Base-by-base conservation (phyloP, 2,888 invertebrate genomes). In the Zelleria hepariella region DNA sequence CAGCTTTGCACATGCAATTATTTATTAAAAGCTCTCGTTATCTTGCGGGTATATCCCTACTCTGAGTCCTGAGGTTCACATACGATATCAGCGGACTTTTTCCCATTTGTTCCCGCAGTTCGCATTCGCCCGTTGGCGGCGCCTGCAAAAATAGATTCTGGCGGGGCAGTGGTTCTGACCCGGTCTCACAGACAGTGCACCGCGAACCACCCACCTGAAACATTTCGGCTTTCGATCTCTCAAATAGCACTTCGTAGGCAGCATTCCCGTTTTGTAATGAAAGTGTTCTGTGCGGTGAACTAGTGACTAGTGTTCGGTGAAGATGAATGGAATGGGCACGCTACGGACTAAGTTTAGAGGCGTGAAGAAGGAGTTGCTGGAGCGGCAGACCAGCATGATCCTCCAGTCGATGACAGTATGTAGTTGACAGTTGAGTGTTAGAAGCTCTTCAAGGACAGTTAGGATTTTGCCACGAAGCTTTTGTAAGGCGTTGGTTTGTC, bases 341-440 rank as follows among this genome's bases (percentile, higher is more conserved):
- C 85, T 90, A 62, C 90, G 91, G 72, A 92, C 92, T 76, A 91
- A 91, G 73, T 95, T 95, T 78, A 91, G 95, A 70, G 95, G 95
- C 48, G 88, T 95, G 61, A 94, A 93, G 74, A 95, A 94, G 78
- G 93, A 94, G 71, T 91, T 93, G 70, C 75, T 95, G 64, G 93
- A 94, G 65, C 88, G 92, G 67, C 94, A 93, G 80, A 93, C 93
- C n/a, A 93, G 92, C 72, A 84, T 93, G 67, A 90, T 93, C 71
- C 91, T 95, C 67, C 93, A 93, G 77, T 92, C 92, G 58, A 94
- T 95, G 94, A 95, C 95, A 78, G 95, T 95, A 90, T 91, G 94
- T 94, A 73, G 66, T 23, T 48, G 15, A 21, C 21, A 42, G 18
- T 49, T 49, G 49, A n/a, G 49, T 49, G n/a, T 49, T 7, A 21